A percentile compares a stretch with the other conserved stretches of the same genome.
Conservation (phyloP, 2,113 vertebrate species). For the Gallinago media region DNA sequence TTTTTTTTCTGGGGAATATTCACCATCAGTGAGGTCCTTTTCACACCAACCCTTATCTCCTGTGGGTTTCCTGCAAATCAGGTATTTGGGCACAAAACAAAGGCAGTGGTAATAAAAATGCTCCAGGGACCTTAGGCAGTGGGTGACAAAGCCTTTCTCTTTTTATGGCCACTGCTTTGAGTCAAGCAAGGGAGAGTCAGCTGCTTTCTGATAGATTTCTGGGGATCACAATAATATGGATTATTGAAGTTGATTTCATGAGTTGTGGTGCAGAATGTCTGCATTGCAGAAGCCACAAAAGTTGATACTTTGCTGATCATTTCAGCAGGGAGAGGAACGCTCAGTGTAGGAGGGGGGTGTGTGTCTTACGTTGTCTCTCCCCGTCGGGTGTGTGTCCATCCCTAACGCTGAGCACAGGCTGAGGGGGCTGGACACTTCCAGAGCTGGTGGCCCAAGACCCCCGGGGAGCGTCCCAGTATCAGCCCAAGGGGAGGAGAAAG, state of each 20-base stretch:
- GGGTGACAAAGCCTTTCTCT: background rate
- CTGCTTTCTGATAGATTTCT: background rate
- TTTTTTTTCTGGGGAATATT: background rate
- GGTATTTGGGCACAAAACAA: background rate
- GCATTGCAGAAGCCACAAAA: slow-evolving; percentile 44
- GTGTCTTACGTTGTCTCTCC: background rate
- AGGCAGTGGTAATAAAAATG: background rate
- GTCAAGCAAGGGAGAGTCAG: background rate
- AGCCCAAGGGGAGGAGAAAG: background rate
- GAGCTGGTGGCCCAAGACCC: background rate
- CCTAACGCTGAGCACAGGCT: fast-evolving
- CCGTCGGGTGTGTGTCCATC: fast-evolving
- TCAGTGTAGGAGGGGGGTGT: fast-evolving
- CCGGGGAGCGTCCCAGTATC: fast-evolving
- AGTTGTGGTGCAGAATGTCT: slow-evolving; percentile 33
- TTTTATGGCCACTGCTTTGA: background rate
- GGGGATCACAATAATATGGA: background rate
- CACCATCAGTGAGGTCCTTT: background rate
- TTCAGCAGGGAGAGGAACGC: background rate
- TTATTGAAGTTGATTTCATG: background rate
- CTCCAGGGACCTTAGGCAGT: background rate
- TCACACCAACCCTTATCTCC: background rate
- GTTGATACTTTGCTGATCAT: background rate
- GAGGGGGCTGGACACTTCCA: background rate
- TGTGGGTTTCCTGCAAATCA: background rate